Evolutionary conservation across 30 jellyfish, hydroid and myxozoan species (phyloP), one percentile per base, ranked within the genome.

Genomic region (Rhopilema esculentum): DNA sequence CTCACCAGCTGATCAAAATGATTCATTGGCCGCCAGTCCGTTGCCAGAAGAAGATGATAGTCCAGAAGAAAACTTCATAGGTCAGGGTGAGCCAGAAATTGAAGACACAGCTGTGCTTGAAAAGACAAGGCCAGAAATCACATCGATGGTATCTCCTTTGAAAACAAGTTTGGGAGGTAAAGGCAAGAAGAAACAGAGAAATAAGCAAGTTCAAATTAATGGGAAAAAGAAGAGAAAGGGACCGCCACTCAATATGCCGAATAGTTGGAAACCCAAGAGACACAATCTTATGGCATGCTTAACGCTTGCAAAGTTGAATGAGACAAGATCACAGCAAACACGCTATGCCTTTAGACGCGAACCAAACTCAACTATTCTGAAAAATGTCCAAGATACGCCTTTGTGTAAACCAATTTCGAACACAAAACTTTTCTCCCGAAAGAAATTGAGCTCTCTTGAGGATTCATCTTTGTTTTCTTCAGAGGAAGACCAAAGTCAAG

Each of bases 221-320:
- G 57, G 57, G 57, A 40, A 40, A 12, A 40, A 40, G 12, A 40
- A 40, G 57, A 8, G 70, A 73, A 66, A 31, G 20, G 6, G 82
- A 1, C 82, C 82, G 18, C 82, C 82, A 0, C 69, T 73, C n/a
- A 50, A 7, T 1, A 73, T 73, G 84, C 84, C 84, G 33, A 73
- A 20, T 21, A 48, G 23, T 0, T 73, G 64, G 63, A 40, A 0
- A 67, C 70, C 48, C 0, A 8, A 27, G 16, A 66, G 84, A 8
- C 30, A 33, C 20, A 67, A 73, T 20, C 53, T 73, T 20, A 29
- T 73, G 1, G 0, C 69, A 40, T 40, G 57, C 12, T 40, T 40
- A 40, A 40, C 57, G 12, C 6, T 2, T 12, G 12, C 57, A 0
- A 28, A 29, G 27, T 30, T 31, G 23, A 73, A 73, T 40, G 33